Conservation (phyloP, 1,140 invertebrate species). For the Steinernema khuongi region DNA sequence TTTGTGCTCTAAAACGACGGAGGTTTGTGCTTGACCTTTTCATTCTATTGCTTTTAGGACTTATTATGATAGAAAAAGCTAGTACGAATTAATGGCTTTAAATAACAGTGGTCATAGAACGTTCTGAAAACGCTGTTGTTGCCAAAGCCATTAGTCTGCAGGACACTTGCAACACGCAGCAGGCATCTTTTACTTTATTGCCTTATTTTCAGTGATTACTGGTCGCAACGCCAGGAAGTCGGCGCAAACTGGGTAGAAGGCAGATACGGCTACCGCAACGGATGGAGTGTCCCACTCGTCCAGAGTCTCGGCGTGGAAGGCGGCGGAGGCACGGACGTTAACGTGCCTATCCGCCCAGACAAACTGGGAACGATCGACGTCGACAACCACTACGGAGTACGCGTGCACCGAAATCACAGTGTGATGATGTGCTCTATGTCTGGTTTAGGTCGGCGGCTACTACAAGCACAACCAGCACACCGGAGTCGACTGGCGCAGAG, state of each 20-base stretch:
- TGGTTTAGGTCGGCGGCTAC: slow-evolving; percentile 21
- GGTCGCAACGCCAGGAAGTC: slow-evolving; percentile 37
- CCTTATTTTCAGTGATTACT: slow-evolving; percentile 39
- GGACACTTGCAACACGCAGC: too few species aligned
- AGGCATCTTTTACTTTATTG: background rate
- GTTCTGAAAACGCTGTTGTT: too few species aligned
- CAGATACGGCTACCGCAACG: slow-evolving; percentile 38
- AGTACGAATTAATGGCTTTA: too few species aligned
- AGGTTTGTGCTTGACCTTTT: too few species aligned
- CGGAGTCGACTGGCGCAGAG: slow-evolving; percentile 33
- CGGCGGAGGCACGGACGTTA: slow-evolving; percentile 37
- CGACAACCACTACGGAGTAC: slow-evolving; percentile 34
- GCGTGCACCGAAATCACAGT: slow-evolving; percentile 9
- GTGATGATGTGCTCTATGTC: background rate
- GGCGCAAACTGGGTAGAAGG: slow-evolving; percentile 47
- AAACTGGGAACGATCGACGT: slow-evolving; percentile 31
- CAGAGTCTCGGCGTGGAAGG: slow-evolving; percentile 35
- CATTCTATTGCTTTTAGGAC: too few species aligned
- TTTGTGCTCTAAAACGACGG: too few species aligned
- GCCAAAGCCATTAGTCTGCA: too few species aligned
- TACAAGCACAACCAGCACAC: slow-evolving; percentile 41
- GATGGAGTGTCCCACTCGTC: slow-evolving; percentile 29
- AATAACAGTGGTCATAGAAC: too few species aligned
- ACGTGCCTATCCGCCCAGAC: slow-evolving; percentile 27
- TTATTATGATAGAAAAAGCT: too few species aligned